Evolutionary conservation across 2,113 vertebrate genomes (phyloP).

Genomic region (Verasper variegatus): DNA sequence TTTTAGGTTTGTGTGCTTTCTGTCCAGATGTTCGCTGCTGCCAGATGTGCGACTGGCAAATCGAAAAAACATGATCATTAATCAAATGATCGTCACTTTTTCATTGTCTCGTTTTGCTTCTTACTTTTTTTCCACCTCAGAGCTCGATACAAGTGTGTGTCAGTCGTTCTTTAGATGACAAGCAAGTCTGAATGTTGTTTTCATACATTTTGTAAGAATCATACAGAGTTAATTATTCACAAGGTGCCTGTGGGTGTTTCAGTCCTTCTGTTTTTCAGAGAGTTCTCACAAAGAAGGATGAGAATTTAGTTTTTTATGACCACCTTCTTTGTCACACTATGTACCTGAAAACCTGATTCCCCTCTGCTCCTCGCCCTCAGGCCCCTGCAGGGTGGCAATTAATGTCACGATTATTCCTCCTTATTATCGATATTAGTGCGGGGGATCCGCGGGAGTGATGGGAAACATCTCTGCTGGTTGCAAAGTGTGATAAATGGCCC

Average conservation of each 20-base stretch:
- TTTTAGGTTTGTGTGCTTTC: background rate
- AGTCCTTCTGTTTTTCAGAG: background rate
- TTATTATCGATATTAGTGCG: slow-evolving; percentile 26
- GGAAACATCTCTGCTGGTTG: slow-evolving; percentile 18
- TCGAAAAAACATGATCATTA: slow-evolving; percentile 41
- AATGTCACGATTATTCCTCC: slow-evolving; percentile 13
- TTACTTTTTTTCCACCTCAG: slow-evolving; percentile 40
- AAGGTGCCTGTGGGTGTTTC: background rate
- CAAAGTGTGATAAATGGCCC: slow-evolving; percentile 39
- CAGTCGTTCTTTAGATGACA: background rate
- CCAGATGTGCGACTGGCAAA: slow-evolving; percentile 50
- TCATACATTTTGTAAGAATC: background rate
- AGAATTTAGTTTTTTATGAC: slow-evolving; percentile 23
- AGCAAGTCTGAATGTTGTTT: background rate
- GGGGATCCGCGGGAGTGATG: slow-evolving; percentile 9
- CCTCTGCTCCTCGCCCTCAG: slow-evolving; percentile 26
- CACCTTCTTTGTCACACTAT: slow-evolving; percentile 17
- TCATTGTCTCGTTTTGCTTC: slow-evolving; percentile 32
- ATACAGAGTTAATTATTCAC: background rate
- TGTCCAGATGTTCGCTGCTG: slow-evolving; percentile 16
- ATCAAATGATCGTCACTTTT: slow-evolving; percentile 45
- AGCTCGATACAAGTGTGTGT: background rate
- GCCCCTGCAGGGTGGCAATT: slow-evolving; percentile 16
- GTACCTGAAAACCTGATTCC: background rate
- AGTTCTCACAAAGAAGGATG: slow-evolving; percentile 7